phyloP scores from a whole-genome alignment of 2,888 invertebrate genomes.

The Dolichopus griseipennis region DNA sequence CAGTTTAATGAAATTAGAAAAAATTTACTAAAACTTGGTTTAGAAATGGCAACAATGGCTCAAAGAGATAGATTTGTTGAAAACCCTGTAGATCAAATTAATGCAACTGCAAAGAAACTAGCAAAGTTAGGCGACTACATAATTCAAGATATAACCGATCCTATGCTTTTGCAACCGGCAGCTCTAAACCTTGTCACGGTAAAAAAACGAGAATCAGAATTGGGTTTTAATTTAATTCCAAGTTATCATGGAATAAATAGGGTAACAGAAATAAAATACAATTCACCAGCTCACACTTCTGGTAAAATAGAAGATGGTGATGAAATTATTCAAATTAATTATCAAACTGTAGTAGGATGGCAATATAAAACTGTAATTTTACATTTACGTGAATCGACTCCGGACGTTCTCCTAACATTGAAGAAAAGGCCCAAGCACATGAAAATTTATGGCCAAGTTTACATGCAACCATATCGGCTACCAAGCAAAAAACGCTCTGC shows the following conservation, averaged over 20 bases:
- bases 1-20: conserved; percentile 63
- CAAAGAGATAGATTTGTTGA: conserved; percentile 85
- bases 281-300: conserved; percentile 85
- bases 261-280: conserved; percentile 81
- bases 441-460: conserved; percentile 62
- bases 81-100: conserved; percentile 64
- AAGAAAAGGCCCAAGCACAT: conserved; percentile 77
- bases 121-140: conserved; percentile 75
- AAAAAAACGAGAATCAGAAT: conserved; percentile 76
- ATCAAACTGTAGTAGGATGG: conserved; percentile 72
- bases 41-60: conserved; percentile 84
- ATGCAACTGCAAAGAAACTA: conserved; percentile 62
- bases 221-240: conserved; percentile 83
- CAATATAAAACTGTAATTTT: conserved; percentile 67
- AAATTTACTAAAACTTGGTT: conserved; percentile 64
- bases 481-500: conserved; percentile 61
- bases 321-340: conserved; percentile 85
- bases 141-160: conserved; percentile 79
- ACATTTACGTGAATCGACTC: conserved; percentile 63
- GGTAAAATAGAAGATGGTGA: conserved; percentile 92
- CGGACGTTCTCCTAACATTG: conserved; percentile 71
- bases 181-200: conserved; percentile 80
- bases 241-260: conserved; percentile 71
- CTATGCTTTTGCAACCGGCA: conserved; percentile 83
- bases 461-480: conserved; percentile 59